Percentiles rank a stretch among this genome's conserved stretches.
phyloP scores from a whole-genome alignment of 1,140 invertebrate genomes.

The Dolichoris vasculosae region DNA sequence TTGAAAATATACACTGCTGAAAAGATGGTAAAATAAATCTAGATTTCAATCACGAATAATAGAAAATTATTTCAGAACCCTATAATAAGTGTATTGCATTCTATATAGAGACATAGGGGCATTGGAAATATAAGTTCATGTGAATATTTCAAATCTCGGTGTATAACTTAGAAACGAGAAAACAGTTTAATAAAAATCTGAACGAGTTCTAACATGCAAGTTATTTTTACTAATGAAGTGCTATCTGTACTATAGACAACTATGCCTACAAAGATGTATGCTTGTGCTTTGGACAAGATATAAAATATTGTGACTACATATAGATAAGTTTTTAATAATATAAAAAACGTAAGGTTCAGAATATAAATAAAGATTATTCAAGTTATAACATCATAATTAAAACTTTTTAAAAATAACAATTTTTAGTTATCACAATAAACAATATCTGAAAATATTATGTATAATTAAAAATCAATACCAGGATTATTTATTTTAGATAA shows the following conservation, averaged over 20 bases:
- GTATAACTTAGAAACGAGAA: background rate
- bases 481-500: too few relatives aligned
- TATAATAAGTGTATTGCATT: background rate
- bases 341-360: too few relatives aligned
- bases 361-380: too few relatives aligned
- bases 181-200: constrained; percentile 17
- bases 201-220: constrained; percentile 31
- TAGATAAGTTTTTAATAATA: too few relatives aligned
- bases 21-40: background rate
- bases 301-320: too few relatives aligned
- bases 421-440: too few relatives aligned
- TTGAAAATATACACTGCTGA: background rate
- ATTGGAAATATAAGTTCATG: background rate
- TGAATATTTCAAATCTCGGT: background rate
- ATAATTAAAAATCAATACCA: too few relatives aligned
- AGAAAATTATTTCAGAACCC: background rate
- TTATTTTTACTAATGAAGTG: background rate
- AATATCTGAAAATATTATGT: too few relatives aligned
- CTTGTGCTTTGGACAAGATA: background rate
- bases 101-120: background rate
- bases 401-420: too few relatives aligned
- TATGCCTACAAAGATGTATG: background rate
- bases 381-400: too few relatives aligned
- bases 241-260: background rate
- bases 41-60: background rate